Evolutionary conservation across 1,140 invertebrate species (phyloP).

Genomic region (Meloidogyne hapla): DNA sequence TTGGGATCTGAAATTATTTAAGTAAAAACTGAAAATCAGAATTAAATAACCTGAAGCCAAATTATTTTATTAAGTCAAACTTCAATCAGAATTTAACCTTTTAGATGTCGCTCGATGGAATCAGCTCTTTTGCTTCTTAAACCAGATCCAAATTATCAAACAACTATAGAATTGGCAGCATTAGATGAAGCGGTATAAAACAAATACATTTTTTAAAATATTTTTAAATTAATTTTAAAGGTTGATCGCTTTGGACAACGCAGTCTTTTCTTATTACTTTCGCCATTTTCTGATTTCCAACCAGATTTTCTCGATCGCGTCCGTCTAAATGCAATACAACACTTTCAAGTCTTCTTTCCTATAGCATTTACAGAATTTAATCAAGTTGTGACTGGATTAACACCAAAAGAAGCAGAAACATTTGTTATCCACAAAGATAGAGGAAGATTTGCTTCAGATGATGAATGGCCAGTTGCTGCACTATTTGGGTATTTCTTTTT

Average conservation of each 20-base stretch:
- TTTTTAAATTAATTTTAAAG: not conserved
- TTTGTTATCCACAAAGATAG: conserved; percentile 60
- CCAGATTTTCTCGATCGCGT: conserved; percentile 61
- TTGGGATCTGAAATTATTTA: not conserved
- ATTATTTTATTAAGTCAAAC: no score
- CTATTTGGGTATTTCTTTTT: conserved; percentile 13
- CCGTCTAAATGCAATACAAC: conserved; percentile 60
- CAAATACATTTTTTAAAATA: not conserved
- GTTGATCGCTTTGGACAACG: conserved; percentile 60
- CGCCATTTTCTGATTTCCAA: conserved; percentile 62
- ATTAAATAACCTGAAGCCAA: no score
- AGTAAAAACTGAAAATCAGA: not conserved
- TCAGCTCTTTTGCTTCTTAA: conserved; percentile 45
- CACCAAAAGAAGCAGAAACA: conserved; percentile 11
- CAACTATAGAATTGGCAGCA: conserved; percentile 47
- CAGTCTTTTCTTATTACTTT: conserved; percentile 55
- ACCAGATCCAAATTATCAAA: conserved; percentile 14
- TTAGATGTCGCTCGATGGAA: conserved; percentile 49
- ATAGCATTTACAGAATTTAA: conserved; percentile 61
- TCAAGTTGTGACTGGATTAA: conserved; percentile 44
- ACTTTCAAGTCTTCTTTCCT: conserved; percentile 63
- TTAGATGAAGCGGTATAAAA: conserved; percentile 61
- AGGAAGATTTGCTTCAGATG: conserved; percentile 58
- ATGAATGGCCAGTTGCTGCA: conserved; percentile 44
- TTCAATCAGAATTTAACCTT: no score